These are phyloP conservation scores for Orchestia grillus DNA, from an alignment of 1,140 invertebrate genomes.

Conservation along the genomic window DNA sequence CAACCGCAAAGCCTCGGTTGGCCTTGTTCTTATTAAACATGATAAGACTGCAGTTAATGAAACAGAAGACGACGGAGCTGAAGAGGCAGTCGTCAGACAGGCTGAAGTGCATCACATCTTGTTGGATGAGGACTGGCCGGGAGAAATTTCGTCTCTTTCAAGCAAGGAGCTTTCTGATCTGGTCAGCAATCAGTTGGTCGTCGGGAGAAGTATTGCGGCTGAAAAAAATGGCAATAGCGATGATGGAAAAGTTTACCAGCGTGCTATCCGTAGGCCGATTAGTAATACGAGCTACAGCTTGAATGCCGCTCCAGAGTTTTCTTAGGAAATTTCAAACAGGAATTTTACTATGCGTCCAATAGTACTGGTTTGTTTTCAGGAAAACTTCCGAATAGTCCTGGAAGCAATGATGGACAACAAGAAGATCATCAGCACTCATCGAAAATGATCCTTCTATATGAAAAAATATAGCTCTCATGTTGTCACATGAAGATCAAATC, in stretches of 20 bases:
- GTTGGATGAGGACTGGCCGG: background rate
- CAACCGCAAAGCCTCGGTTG: background rate
- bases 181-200: background rate
- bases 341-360: background rate
- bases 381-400: background rate
- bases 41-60: background rate
- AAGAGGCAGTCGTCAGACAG: background rate
- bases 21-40: too few species aligned
- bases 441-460: background rate
- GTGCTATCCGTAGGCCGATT: background rate
- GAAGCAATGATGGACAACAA: background rate
- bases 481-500: background rate
- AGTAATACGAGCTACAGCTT: background rate
- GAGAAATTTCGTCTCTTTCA: background rate
- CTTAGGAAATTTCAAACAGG: background rate
- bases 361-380: background rate
- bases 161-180: background rate
- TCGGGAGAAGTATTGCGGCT: background rate
- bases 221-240: background rate
- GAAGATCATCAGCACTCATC: background rate
- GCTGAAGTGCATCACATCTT: background rate
- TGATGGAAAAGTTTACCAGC: background rate
- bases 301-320: background rate
- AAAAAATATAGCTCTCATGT: background rate
- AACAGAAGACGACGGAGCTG: background rate